Evolutionary conservation across 2,797 vertebrate genomes (phyloP), one percentile per base, ranked within the genome.

Genomic region (Pseudotriccus pelzelni): DNA sequence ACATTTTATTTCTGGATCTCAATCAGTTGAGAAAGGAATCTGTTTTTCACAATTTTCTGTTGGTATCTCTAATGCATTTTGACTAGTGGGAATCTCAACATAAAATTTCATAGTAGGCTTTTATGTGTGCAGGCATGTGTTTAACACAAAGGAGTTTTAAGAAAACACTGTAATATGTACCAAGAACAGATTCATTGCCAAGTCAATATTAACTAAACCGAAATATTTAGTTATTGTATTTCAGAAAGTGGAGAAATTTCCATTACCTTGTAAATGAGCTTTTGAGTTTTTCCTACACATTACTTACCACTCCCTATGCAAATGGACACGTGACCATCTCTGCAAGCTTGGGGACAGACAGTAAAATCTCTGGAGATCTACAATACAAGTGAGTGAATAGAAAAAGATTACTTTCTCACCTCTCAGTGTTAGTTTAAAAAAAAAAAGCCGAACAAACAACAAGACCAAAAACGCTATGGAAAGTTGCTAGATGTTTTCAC

Each of bases 1-100:
- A 69, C 2, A 69, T 94, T 93, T 93, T 78, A 81, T 84, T 92
- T 87, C 81, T 76, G 52, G 39, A 59, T 67, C 72, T 89, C 88
- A 66, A 75, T 95, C 89, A 73, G 30, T 39, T 86, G 49, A 86
- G 86, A 90, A 90, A 92, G 13, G 27, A 84, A 72, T 27, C 34
- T 50, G 43, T 0, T 93, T 93, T 94, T 80, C 50, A 86, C n/a
- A 82, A 92, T 66, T 94, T 68, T 91, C 81, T 78, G 34, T 37
- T 74, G 63, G 28, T 27, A 52, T 24, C 28, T 74, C 28, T 95
- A 93, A 77, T 60, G 52, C 60, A 50, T 77, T 94, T 93, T 87
- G 68, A 80, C 68, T 74, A 32, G 24, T 56, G 28, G 27, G 32
- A 94, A 64, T 74, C 37, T 53, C 70, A 49, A 64, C 37, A 63